Percentiles rank a stretch among this genome's conserved stretches.
Conservation (phyloP, 2,797 vertebrate genomes). For the Lacerta viridis region DNA sequence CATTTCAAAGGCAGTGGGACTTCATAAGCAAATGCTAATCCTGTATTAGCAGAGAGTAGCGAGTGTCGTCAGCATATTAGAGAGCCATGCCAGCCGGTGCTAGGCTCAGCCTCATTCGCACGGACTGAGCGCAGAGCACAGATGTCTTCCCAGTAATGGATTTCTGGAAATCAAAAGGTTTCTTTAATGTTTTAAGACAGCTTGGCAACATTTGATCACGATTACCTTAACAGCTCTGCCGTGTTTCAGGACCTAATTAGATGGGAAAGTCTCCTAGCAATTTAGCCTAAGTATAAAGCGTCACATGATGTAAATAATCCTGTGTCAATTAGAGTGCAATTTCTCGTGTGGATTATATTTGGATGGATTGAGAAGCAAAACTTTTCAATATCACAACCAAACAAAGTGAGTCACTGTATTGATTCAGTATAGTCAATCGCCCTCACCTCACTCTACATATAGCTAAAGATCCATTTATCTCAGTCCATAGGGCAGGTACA, state of each 20-base stretch:
- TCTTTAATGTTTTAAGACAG: slow-evolving; percentile 65
- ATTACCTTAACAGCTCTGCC: slow-evolving; percentile 40
- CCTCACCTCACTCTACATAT: background rate
- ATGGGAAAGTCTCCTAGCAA: slow-evolving; percentile 44
- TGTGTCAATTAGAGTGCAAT: background rate
- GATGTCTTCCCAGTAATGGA: slow-evolving; percentile 64
- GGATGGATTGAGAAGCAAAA: slow-evolving; percentile 11
- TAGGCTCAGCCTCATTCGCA: slow-evolving; percentile 22
- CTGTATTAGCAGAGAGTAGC: slow-evolving; percentile 50
- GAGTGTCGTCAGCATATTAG: slow-evolving; percentile 40
- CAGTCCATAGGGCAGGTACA: background rate
- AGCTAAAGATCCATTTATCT: background rate
- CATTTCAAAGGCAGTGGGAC: slow-evolving; percentile 46
- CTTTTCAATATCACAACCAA: background rate
- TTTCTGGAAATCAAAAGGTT: slow-evolving; percentile 66
- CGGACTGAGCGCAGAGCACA: slow-evolving; percentile 55
- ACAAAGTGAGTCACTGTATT: background rate
- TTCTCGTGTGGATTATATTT: background rate
- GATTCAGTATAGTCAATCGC: background rate
- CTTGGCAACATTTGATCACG: slow-evolving; percentile 58
- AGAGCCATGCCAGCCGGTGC: slow-evolving; percentile 21
- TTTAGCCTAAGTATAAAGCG: slow-evolving; percentile 41
- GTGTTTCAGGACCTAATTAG: slow-evolving; percentile 54
- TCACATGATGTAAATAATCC: slow-evolving; percentile 30
- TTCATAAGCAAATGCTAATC: slow-evolving; percentile 55